Evolutionary conservation across 1,140 invertebrate species (phyloP).

Genomic region (silkworm (Bombyx mori)): ASM3026992v2 NC_085112.1:4677501-4678000

Average conservation of each 20-base stretch:
- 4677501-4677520: no score
- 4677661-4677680: slow-evolving; percentile 17
- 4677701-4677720: slow-evolving; percentile 12
- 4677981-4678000: slow-evolving; percentile 14
- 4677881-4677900: background rate
- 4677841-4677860: background rate
- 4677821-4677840: background rate
- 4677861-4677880: background rate
- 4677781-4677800: background rate
- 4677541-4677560: no score
- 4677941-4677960: background rate
- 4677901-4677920: background rate
- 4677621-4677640: background rate
- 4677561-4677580: background rate
- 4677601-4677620: background rate
- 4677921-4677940: background rate
- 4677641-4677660: slow-evolving; percentile 16
- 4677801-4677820: background rate
- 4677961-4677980: slow-evolving; percentile 11
- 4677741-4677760: slow-evolving; percentile 16
- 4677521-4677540: no score
- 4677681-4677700: slow-evolving; percentile 12
- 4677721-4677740: slow-evolving; percentile 12
- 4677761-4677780: slow-evolving; percentile 6
- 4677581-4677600: background rate